These are phyloP conservation scores for Sphyrna mokarran DNA, from an alignment of 2,113 vertebrate species.

Conservation along the genomic window DNA sequence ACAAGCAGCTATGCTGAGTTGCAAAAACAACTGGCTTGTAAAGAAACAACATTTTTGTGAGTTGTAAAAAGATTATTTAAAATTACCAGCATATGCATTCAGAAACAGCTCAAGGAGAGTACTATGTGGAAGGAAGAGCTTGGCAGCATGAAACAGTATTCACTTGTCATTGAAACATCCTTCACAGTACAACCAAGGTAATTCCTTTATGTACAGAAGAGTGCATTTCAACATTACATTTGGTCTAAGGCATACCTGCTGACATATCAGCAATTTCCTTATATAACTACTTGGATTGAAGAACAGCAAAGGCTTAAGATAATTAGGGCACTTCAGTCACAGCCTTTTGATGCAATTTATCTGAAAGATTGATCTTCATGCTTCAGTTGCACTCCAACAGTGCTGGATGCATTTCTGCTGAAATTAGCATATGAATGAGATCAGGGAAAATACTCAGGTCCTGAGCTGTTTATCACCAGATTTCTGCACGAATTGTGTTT, in stretches of 20 bases:
- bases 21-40: not conserved
- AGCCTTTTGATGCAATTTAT: constrained; percentile 63
- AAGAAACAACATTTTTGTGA: not conserved
- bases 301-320: constrained; percentile 44
- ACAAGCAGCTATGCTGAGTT: not conserved
- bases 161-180: constrained; percentile 36
- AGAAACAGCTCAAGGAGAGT: not conserved
- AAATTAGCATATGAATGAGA: constrained; percentile 54
- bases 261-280: constrained; percentile 44
- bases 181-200: constrained; percentile 31
- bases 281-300: constrained; percentile 40
- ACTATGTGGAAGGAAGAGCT: not conserved
- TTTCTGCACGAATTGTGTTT: not conserved
- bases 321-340: constrained; percentile 59
- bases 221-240: constrained; percentile 36
- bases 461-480: not conserved
- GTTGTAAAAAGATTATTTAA: not conserved
- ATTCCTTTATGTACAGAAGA: constrained; percentile 40
- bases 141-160: not conserved
- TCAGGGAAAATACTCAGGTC: not conserved
- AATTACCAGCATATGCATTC: not conserved
- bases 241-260: constrained; percentile 50
- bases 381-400: constrained; percentile 58
- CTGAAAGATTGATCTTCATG: constrained; percentile 64
- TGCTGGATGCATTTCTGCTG: constrained; percentile 58